Conservation (phyloP, 2,888 invertebrate species). For the Ichneumoninae sp. region DNA sequence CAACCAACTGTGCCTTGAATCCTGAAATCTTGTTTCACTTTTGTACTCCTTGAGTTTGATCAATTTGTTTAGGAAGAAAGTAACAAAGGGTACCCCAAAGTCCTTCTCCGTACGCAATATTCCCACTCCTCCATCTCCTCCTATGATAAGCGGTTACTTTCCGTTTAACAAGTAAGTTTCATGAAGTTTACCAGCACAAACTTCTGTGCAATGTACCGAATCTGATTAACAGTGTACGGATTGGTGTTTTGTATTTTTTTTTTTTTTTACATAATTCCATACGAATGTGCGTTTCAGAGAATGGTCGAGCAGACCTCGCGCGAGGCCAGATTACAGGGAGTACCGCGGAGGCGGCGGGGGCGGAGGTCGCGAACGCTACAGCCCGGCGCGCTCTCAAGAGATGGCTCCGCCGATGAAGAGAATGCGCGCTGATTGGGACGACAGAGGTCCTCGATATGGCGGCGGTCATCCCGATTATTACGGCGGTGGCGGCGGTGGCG, state of each 20-base stretch:
- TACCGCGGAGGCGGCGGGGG: constrained; percentile 90
- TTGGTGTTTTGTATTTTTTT: not conserved
- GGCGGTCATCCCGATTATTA: constrained; percentile 78
- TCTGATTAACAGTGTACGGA: not conserved
- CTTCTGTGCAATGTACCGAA: not conserved
- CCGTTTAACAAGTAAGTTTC: constrained; percentile 4
- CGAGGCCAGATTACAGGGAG: constrained; percentile 91
- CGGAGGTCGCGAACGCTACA: constrained; percentile 86
- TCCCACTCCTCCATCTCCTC: constrained; percentile 27
- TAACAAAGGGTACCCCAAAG: constrained; percentile 31
- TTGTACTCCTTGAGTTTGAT: not conserved
- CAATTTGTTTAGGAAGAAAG: constrained; percentile 27
- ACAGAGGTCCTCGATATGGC: constrained; percentile 78
- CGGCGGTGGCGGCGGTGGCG: constrained; percentile 67
- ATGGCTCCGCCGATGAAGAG: constrained; percentile 92
- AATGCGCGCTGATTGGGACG: constrained; percentile 91
- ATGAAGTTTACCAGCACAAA: not conserved
- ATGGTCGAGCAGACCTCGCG: constrained; percentile 87
- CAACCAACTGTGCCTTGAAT: not conserved
- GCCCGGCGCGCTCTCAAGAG: constrained; percentile 90
- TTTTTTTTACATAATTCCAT: not conserved
- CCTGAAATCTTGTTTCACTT: not conserved
- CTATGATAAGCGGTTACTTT: constrained; percentile 24
- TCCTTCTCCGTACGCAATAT: constrained; percentile 3
- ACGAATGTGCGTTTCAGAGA: constrained; percentile 76